Evolutionary conservation across 2,888 invertebrate species (phyloP).

Genomic region (Drosophila niveifrons): DNA sequence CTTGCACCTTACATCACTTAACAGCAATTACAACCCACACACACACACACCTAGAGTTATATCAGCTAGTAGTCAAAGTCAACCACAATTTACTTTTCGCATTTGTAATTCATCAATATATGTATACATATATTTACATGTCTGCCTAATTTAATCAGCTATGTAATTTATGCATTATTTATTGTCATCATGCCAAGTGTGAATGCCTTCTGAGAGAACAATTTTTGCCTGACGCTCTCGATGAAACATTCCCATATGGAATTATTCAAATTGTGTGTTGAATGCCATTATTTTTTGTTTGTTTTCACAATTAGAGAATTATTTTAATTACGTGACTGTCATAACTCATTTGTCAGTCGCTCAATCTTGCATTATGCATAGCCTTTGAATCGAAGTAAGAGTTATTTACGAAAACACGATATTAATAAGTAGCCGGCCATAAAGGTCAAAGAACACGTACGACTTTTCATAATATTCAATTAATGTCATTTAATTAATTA

Average conservation of each 20-base stretch:
- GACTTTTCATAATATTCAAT: constrained; percentile 6
- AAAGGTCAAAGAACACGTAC: constrained; percentile 44
- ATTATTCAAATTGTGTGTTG: constrained; percentile 48
- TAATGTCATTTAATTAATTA: constrained; percentile 10
- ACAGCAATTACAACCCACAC: constrained; percentile 59
- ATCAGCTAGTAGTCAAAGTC: constrained; percentile 44
- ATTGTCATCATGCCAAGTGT: constrained; percentile 24
- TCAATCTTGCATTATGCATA: constrained; percentile 44
- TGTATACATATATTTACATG: constrained; percentile 19
- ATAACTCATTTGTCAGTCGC: constrained; percentile 33
- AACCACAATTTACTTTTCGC: constrained; percentile 42
- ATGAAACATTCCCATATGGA: constrained; percentile 33
- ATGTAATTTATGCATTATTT: constrained; percentile 29
- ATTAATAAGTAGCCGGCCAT: not conserved
- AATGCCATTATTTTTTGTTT: constrained; percentile 55
- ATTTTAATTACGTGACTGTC: constrained; percentile 71
- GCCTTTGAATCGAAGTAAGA: constrained; percentile 32
- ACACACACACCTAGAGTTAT: not conserved
- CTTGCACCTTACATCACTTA: constrained; percentile 63
- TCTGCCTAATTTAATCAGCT: constrained; percentile 22
- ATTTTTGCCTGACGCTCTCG: constrained; percentile 3
- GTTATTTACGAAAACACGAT: constrained; percentile 14
- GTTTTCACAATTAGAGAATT: constrained; percentile 54
- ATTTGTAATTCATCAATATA: constrained; percentile 21
- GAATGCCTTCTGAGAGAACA: not conserved